A percentile compares a stretch with the other conserved stretches of the same genome.
These are phyloP conservation scores for Nyctibius bracteatus DNA, from an alignment of 2,113 vertebrate species.

Conservation along the genomic window DNA sequence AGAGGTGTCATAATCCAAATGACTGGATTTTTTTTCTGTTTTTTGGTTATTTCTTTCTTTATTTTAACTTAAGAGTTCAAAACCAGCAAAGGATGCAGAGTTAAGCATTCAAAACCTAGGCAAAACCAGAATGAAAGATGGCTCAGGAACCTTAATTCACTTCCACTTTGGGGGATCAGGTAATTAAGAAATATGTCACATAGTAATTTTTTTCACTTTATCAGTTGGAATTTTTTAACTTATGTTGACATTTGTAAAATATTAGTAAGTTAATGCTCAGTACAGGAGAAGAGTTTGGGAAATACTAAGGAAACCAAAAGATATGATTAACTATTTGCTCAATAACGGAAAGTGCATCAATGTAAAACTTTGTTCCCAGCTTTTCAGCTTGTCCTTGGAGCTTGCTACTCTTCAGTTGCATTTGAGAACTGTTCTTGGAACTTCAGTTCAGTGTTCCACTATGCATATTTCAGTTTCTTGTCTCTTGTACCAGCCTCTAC, in stretches of 20 bases:
- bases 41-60: background rate
- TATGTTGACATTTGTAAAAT: background rate
- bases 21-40: accelerated
- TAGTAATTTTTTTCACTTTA: background rate
- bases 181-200: background rate
- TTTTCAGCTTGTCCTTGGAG: background rate
- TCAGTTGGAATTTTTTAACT: background rate
- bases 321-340: background rate
- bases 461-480: background rate
- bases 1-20: background rate
- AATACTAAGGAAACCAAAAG: background rate
- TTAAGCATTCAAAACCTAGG: background rate
- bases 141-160: background rate
- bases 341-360: background rate
- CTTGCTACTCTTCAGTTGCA: background rate
- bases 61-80: background rate
- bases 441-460: background rate
- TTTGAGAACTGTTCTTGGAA: background rate
- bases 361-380: background rate
- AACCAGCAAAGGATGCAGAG: background rate
- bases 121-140: background rate
- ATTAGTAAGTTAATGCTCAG: background rate
- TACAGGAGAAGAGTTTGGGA: background rate
- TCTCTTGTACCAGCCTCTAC: background rate
- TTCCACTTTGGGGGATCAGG: background rate